Percentiles rank a stretch among this genome's conserved stretches.
phyloP scores from a whole-genome alignment of 2,797 vertebrate genomes.

The Siniperca scherzeri region DNA sequence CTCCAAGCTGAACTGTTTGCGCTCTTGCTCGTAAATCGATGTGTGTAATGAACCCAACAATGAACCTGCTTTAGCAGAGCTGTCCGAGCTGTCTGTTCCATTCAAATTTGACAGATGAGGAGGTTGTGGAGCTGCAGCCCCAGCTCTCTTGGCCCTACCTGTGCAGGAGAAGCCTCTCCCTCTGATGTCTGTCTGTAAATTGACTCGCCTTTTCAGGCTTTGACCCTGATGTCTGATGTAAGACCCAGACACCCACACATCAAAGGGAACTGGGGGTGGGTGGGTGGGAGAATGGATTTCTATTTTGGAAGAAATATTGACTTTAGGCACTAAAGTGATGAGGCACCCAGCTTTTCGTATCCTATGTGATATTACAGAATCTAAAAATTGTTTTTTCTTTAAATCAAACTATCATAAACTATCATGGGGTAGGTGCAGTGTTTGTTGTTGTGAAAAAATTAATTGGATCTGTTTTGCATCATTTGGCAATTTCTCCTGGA shows the following conservation, averaged over 20 bases:
- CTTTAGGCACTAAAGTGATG: constrained; percentile 83
- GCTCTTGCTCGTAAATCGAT: constrained; percentile 71
- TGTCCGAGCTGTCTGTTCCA: constrained; percentile 75
- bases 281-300: constrained; percentile 82
- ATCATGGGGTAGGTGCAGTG: constrained; percentile 12
- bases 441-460: constrained; percentile 28
- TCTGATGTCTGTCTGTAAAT: constrained; percentile 86
- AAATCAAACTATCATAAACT: constrained; percentile 56
- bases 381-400: constrained; percentile 50
- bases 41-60: constrained; percentile 73
- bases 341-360: constrained; percentile 80
- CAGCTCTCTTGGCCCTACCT: constrained; percentile 72
- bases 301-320: constrained; percentile 87
- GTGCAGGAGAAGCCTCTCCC: constrained; percentile 73
- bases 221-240: constrained; percentile 89
- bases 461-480: constrained; percentile 43
- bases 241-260: constrained; percentile 88
- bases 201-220: constrained; percentile 87
- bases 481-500: constrained; percentile 4
- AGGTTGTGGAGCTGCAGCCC: constrained; percentile 56
- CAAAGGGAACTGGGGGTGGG: constrained; percentile 78
- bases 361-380: constrained; percentile 73
- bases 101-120: constrained; percentile 79
- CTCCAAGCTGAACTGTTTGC: constrained; percentile 65
- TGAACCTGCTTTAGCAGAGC: constrained; percentile 69